Conservation (phyloP, 2,797 vertebrate species). For the Euphonia xanthogaster region DNA sequence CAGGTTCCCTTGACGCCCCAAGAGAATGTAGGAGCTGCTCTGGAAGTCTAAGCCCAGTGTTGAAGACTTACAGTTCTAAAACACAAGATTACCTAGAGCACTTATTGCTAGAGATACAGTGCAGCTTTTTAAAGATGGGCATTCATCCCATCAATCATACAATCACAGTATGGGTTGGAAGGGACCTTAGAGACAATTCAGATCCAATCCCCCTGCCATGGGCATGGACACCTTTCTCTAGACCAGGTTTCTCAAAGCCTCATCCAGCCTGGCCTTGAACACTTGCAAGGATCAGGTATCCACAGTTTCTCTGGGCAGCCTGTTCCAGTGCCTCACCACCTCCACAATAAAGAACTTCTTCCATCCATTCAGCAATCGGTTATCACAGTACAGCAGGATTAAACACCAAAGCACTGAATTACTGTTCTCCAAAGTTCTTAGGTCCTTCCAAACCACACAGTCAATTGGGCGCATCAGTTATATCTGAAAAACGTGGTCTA, state of each 20-base stretch:
- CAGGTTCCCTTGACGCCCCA: not conserved
- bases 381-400: not conserved
- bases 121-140: not conserved
- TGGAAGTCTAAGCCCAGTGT: not conserved
- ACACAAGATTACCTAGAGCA: not conserved
- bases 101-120: not conserved
- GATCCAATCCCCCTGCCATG: not conserved
- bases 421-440: not conserved
- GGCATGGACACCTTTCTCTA: not conserved
- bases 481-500: not conserved
- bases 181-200: not conserved
- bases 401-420: not conserved
- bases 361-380: not conserved
- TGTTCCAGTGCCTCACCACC: not conserved
- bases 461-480: not conserved
- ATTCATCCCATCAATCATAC: not conserved
- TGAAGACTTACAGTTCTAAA: not conserved
- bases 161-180: not conserved
- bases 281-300: not conserved
- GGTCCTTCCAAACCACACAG: not conserved
- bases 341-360: not conserved
- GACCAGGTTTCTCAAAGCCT: not conserved
- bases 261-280: not conserved
- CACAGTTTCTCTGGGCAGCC: not conserved
- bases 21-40: not conserved